Conservation (phyloP, 2,888 invertebrate genomes). For the Sesia bembeciformis region DNA sequence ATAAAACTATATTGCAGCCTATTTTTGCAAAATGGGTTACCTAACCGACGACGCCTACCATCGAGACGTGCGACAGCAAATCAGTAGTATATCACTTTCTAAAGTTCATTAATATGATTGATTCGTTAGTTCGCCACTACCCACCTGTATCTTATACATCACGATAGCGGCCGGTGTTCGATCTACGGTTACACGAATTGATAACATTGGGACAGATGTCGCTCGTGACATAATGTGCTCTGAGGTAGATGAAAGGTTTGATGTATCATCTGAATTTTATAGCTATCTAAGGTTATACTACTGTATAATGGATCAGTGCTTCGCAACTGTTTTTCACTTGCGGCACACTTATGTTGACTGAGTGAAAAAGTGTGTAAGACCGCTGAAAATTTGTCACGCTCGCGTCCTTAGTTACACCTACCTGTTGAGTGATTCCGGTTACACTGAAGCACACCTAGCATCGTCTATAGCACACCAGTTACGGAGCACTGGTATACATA, state of each 20-base stretch:
- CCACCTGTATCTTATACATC: conserved; percentile 7
- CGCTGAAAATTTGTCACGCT: too few species aligned
- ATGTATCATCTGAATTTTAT: background rate
- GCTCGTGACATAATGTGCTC: background rate
- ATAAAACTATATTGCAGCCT: background rate
- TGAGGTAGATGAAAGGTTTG: background rate
- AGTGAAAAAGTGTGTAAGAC: too few species aligned
- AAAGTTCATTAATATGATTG: background rate
- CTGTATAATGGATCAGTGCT: too few species aligned
- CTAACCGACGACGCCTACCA: background rate
- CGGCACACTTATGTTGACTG: too few species aligned
- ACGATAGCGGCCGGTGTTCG: conserved; percentile 4
- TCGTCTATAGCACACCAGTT: too few species aligned
- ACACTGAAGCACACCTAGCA: too few species aligned
- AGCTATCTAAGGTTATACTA: too few species aligned
- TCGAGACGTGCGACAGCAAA: background rate
- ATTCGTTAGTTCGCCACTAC: conserved; percentile 1
- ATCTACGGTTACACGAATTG: background rate
- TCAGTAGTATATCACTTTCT: background rate
- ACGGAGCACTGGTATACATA: too few species aligned
- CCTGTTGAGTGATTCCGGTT: too few species aligned
- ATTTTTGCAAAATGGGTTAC: background rate
- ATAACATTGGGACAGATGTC: conserved; percentile 1
- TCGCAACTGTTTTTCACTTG: too few species aligned
- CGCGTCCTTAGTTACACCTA: too few species aligned